These are phyloP conservation scores for Tridacna crocea DNA, from an alignment of 2,888 invertebrate species.

Conservation along the genomic window DNA sequence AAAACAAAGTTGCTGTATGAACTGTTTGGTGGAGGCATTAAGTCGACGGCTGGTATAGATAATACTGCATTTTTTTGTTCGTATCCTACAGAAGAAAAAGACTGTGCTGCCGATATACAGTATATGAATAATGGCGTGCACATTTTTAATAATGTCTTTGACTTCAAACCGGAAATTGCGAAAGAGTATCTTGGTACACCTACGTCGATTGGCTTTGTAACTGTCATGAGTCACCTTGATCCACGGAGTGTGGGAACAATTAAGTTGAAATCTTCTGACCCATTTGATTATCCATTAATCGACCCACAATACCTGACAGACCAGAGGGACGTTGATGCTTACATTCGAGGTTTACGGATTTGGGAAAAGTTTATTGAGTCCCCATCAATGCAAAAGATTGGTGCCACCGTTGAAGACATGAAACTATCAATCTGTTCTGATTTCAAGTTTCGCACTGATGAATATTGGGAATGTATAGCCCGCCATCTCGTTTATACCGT, in stretches of 20 bases:
- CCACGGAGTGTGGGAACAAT: constrained; percentile 23
- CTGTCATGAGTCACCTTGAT: constrained; percentile 15
- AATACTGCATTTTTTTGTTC: constrained; percentile 48
- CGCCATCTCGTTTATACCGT: constrained; percentile 38
- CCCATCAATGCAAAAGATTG: constrained; percentile 41
- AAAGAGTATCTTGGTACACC: constrained; percentile 6
- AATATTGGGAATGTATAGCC: constrained; percentile 52
- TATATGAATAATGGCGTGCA: constrained; percentile 36
- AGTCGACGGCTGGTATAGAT: constrained; percentile 45
- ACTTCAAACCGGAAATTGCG: constrained; percentile 6
- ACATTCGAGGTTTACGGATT: constrained; percentile 11
- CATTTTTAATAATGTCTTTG: constrained; percentile 29
- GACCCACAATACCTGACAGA: constrained; percentile 20
- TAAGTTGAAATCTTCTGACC: neutral
- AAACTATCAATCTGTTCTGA: constrained; percentile 21
- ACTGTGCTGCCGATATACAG: constrained; percentile 54
- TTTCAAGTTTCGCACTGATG: constrained; percentile 33
- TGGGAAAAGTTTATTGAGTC: constrained; percentile 40
- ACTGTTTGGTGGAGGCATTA: constrained; percentile 42
- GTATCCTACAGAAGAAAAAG: constrained; percentile 35
- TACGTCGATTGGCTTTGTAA: neutral
- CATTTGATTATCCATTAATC: constrained; percentile 17
- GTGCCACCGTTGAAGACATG: constrained; percentile 24
- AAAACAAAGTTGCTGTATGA: constrained; percentile 35
- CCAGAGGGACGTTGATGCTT: constrained; percentile 19